phyloP scores from a whole-genome alignment of 2,113 vertebrate species.

The Saguinus midas region DNA sequence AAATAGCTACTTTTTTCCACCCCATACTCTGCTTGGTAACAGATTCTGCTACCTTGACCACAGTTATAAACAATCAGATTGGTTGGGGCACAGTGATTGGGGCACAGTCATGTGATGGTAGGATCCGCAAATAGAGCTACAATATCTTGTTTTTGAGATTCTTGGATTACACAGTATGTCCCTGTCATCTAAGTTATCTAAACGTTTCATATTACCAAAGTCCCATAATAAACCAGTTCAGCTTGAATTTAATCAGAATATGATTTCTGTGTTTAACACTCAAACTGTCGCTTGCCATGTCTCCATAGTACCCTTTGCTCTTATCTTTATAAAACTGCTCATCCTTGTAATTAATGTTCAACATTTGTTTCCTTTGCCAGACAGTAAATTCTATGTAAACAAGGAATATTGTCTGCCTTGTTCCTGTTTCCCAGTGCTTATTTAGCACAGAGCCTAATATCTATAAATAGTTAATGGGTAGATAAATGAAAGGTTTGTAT shows the following conservation, averaged over 20 bases:
- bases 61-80: background rate
- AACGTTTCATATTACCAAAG: background rate
- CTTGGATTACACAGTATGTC: accelerated
- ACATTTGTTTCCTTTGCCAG: background rate
- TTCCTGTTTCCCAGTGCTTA: background rate
- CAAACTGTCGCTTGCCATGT: background rate
- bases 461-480: background rate
- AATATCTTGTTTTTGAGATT: background rate
- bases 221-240: background rate
- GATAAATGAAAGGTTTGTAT: background rate
- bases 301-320: background rate
- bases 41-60: background rate
- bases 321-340: background rate
- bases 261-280: background rate
- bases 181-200: background rate
- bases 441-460: background rate
- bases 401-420: background rate
- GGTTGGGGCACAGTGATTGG: background rate
- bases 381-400: background rate
- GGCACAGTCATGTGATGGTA: background rate
- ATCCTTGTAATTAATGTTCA: background rate
- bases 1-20: background rate
- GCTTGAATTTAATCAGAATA: background rate
- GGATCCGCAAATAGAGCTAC: background rate
- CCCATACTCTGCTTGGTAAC: background rate